These are phyloP conservation scores for Celastrina argiolus DNA, from an alignment of 2,888 invertebrate species.

Conservation along the genomic window DNA sequence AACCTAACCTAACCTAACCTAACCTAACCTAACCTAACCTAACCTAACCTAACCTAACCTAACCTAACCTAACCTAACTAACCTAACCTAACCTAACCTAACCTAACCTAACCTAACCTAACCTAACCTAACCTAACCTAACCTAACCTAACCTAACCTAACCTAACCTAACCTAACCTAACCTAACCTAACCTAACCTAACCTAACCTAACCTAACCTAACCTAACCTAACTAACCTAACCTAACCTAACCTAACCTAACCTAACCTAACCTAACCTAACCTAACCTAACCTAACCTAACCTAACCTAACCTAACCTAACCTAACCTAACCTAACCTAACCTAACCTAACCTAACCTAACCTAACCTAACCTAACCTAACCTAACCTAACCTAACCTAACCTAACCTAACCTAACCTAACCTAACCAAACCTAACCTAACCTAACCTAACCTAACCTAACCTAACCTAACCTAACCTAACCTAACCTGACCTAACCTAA, in stretches of 20 bases:
- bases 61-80: conserved; percentile 30
- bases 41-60: conserved; percentile 32
- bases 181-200: conserved; percentile 30
- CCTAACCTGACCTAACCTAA: conserved; percentile 33
- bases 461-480: conserved; percentile 33
- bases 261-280: conserved; percentile 34
- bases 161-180: conserved; percentile 30
- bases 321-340: conserved; percentile 34
- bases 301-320: conserved; percentile 33
- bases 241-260: conserved; percentile 31
- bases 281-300: conserved; percentile 31
- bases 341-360: conserved; percentile 38
- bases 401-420: conserved; percentile 35
- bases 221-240: conserved; percentile 30
- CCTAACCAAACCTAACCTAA: conserved; percentile 36
- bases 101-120: conserved; percentile 31
- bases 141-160: conserved; percentile 30
- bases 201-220: conserved; percentile 30
- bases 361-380: conserved; percentile 38
- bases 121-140: conserved; percentile 30
- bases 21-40: conserved; percentile 34
- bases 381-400: conserved; percentile 35
- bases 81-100: conserved; percentile 31
- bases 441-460: conserved; percentile 40
- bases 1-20: conserved; percentile 34